A percentile compares a stretch with the other conserved stretches of the same genome.
Evolutionary conservation across 2,113 vertebrate species (phyloP).

Genomic region (Rhodinocichla rosea): DNA sequence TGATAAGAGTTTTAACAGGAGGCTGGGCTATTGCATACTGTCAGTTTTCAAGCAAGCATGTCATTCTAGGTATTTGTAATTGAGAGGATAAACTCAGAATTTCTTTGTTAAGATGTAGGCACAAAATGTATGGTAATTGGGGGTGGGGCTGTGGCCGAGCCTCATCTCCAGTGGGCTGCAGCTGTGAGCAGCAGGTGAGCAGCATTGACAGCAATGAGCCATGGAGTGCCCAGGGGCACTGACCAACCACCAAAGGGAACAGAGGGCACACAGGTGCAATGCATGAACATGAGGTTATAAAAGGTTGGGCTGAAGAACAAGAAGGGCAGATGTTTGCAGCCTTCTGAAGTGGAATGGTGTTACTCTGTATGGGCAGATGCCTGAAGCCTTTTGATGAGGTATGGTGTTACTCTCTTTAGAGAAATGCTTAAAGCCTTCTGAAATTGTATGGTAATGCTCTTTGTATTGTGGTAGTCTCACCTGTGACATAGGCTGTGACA

Average conservation of each 20-base stretch:
- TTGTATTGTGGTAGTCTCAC: not conserved
- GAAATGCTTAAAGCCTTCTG: not conserved
- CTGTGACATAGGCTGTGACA: not conserved
- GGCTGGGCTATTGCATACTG: not conserved
- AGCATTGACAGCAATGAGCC: not conserved
- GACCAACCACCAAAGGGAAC: not conserved
- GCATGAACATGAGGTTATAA: not conserved
- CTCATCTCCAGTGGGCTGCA: not conserved
- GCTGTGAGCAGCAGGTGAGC: not conserved
- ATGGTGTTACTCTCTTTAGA: too few species aligned
- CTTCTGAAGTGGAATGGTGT: accelerated
- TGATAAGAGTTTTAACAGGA: not conserved
- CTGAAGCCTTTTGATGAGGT: not conserved
- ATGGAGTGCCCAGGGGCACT: not conserved
- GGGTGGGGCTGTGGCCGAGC: not conserved
- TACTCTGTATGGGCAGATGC: not conserved
- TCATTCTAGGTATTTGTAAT: not conserved
- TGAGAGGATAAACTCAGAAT: not conserved
- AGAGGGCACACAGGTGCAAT: not conserved
- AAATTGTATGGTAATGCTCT: not conserved
- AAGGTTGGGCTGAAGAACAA: not conserved
- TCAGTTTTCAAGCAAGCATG: not conserved
- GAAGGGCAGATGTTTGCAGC: accelerated
- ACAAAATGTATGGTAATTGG: not conserved
- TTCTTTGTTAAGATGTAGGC: not conserved